Evolutionary conservation across 2,113 vertebrate genomes (phyloP).

Genomic region (Dipodomys stephensi): DNA sequence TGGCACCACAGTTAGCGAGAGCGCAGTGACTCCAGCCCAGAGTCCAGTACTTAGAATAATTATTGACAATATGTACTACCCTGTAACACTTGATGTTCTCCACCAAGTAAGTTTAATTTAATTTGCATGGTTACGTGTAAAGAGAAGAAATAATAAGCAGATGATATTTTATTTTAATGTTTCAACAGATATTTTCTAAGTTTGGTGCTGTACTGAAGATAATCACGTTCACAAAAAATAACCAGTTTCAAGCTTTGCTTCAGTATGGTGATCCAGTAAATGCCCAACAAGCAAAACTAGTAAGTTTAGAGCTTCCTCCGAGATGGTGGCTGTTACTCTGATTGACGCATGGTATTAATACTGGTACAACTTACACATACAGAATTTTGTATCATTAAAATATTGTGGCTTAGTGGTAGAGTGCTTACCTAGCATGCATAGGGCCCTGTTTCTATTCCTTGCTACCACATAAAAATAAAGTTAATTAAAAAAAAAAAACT

Average conservation of each 20-base stretch:
- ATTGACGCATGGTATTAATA: not conserved
- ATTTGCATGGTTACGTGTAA: not conserved
- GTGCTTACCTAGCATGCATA: no score
- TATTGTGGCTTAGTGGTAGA: no score
- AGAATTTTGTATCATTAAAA: not conserved
- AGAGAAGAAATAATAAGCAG: not conserved
- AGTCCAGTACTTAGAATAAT: constrained; percentile 98
- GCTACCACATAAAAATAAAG: not conserved
- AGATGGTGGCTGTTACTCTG: not conserved
- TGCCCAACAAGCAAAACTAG: constrained; percentile 97
- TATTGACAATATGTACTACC: constrained; percentile 99
- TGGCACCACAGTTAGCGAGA: constrained; percentile 93
- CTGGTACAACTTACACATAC: not conserved
- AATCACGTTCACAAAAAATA: constrained; percentile 99
- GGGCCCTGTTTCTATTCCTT: no score
- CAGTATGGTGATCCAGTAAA: constrained; percentile 96
- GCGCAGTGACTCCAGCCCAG: constrained; percentile 92
- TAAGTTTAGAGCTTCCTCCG: constrained; percentile 83
- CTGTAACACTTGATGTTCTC: constrained; percentile 97
- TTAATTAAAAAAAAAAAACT: not conserved
- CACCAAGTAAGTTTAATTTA: constrained; percentile 92
- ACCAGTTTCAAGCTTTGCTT: constrained; percentile 98
- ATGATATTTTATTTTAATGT: constrained; percentile 65
- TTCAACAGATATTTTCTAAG: constrained; percentile 97
- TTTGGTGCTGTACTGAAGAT: constrained; percentile 99